Percentiles rank a stretch among this genome's conserved stretches.
Conservation (phyloP, 2,888 invertebrate species). For the Mimachlamys varia region DNA sequence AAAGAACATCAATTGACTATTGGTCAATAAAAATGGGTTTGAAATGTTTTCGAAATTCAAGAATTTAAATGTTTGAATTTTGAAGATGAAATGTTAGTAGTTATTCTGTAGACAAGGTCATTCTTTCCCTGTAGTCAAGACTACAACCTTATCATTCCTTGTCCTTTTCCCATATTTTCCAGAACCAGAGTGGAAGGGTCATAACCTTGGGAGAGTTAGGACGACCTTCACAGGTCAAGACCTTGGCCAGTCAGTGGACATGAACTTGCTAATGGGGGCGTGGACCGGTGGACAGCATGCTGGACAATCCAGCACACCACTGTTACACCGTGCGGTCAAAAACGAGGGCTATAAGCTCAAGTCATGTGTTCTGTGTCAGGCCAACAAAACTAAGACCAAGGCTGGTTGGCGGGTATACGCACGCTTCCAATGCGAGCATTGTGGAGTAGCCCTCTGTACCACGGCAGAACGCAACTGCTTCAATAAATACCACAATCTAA, state of each 20-base stretch:
- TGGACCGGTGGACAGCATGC: neutral
- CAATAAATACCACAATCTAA: constrained; percentile 40
- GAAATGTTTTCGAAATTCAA: no score
- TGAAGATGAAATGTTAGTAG: no score
- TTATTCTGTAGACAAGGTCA: neutral
- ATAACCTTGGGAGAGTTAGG: neutral
- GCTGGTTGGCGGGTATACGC: constrained; percentile 43
- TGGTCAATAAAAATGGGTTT: no score
- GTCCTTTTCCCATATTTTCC: constrained; percentile 30
- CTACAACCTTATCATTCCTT: constrained; percentile 26
- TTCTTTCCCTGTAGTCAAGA: neutral
- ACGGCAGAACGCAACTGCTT: constrained; percentile 41
- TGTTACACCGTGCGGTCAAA: constrained; percentile 38
- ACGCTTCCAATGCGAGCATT: constrained; percentile 42
- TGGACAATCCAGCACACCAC: neutral
- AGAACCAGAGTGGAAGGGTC: constrained; percentile 8
- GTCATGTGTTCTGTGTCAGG: constrained; percentile 43
- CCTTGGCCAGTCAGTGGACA: constrained; percentile 2
- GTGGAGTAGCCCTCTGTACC: constrained; percentile 41
- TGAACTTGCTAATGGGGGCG: neutral
- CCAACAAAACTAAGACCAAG: constrained; percentile 38
- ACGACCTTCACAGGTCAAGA: constrained; percentile 4
- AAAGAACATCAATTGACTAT: no score
- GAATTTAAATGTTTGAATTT: no score
- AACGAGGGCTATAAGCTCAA: constrained; percentile 45